phyloP scores from a whole-genome alignment of 1,140 invertebrate genomes.

The Rhagoletis pomonella region DNA sequence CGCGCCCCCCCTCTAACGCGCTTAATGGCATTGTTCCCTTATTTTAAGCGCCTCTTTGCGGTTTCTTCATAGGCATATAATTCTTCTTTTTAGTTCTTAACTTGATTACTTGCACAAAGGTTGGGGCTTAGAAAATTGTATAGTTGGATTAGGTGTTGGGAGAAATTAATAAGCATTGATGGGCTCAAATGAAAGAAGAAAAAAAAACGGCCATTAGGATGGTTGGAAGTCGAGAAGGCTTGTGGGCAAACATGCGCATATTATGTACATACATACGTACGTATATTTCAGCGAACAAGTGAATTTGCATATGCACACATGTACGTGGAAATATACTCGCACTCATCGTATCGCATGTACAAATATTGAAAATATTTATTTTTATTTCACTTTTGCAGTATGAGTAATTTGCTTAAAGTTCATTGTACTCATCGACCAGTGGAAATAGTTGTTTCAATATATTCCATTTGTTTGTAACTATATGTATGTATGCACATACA shows the following conservation, averaged over 20 bases:
- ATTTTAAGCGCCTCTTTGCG: not conserved
- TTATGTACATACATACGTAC: not conserved
- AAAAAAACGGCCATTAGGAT: not conserved
- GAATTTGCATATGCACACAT: not conserved
- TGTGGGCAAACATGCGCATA: not conserved
- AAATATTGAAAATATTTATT: constrained; percentile 37
- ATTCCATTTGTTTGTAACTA: not conserved
- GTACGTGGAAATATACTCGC: not conserved
- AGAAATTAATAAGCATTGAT: constrained; percentile 3
- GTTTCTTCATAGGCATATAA: not conserved
- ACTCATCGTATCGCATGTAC: not conserved
- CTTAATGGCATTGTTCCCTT: constrained; percentile 19
- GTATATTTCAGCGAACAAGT: not conserved
- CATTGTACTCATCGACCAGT: constrained; percentile 22
- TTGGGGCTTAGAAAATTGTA: not conserved
- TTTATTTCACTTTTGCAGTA: constrained; percentile 40
- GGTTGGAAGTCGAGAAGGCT: not conserved
- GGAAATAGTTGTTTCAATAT: constrained; percentile 36
- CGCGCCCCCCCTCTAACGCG: not conserved
- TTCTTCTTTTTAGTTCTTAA: not conserved
- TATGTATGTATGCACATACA: not conserved
- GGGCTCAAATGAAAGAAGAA: not conserved
- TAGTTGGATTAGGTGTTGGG: not conserved
- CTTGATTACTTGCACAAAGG: not conserved
- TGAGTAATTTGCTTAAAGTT: constrained; percentile 48